Evolutionary conservation across 2,113 vertebrate genomes (phyloP), one percentile per base, ranked within the genome.

Genomic region (Glaucomys volans): DNA sequence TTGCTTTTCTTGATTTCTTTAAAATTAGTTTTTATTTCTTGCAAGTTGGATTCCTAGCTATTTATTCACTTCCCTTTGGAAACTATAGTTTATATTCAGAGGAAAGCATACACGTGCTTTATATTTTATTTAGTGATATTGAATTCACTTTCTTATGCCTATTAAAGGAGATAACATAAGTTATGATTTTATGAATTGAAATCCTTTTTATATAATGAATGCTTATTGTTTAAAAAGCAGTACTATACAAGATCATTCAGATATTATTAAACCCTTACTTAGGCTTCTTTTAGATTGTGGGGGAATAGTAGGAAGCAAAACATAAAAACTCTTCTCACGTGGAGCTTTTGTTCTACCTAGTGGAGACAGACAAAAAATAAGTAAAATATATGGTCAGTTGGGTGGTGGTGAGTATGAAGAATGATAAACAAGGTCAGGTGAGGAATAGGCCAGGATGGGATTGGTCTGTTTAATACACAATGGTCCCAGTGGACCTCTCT

Each of bases 1-100:
- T 77, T 77, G 52, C 44, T 95, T 75, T 94, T 66, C 88, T 92
- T 95, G 67, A 88, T 90, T 92, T 93, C 62, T 93, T 83, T 42
- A 54, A 87, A 57, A 57, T 75, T 6, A 35, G 1, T 44, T 97
- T 82, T 81, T 81, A 84, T 83, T 67, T 35, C 47, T 59, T 83
- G 6, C 16, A 47, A 67, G 57, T 87, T 64, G 18, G 37, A 42
- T 40, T 87, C n/a, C 18, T 69, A 22, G 47, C 26, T 62, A 18
- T 84, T 54, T 54, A 37, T 90, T 90, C 71, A 20, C 22, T 71
- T 90, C 20, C 5, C 22, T 95, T 82, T 69, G 42, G 72, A 75
- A 92, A 83, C 28, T 93, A 57, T 64, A 24, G 32, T 40, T 84
- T 87, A 64, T 37, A 40, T 85, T 88, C 44, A 37, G 47, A 35